Percentiles rank a stretch among this genome's conserved stretches.
phyloP scores from a whole-genome alignment of 2,113 vertebrate species.

The Cranoglanis bouderius region DNA sequence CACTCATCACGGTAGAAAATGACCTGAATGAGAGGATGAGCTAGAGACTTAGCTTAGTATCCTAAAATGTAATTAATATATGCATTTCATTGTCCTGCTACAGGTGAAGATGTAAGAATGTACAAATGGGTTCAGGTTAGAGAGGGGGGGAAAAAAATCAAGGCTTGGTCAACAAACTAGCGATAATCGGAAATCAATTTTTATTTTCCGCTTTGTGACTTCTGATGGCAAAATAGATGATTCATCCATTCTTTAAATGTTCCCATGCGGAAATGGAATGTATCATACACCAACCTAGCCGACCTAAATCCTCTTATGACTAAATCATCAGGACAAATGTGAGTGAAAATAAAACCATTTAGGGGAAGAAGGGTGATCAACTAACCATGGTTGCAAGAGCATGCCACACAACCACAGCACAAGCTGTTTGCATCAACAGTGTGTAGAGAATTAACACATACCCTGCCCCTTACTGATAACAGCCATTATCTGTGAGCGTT shows the following conservation, averaged over 20 bases:
- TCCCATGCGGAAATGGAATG: constrained; percentile 30
- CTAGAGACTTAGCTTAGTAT: not conserved
- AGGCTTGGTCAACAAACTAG: not conserved
- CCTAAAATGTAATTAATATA: not conserved
- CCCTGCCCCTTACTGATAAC: not conserved
- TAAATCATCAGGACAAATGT: constrained; percentile 36
- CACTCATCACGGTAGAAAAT: not conserved
- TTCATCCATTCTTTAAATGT: constrained; percentile 21
- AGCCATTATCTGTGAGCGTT: not conserved
- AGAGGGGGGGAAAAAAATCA: not conserved
- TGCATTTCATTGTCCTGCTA: not conserved
- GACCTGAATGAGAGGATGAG: not conserved
- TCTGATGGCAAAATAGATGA: constrained; percentile 15
- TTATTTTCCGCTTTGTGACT: constrained; percentile 1
- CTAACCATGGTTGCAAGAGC: constrained; percentile 10
- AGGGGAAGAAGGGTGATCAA: constrained; percentile 27
- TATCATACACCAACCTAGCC: constrained; percentile 12
- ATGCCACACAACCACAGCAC: constrained; percentile 32
- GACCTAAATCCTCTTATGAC: constrained; percentile 36
- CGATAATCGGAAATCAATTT: not conserved
- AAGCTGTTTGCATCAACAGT: not conserved
- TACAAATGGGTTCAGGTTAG: not conserved
- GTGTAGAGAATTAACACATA: not conserved
- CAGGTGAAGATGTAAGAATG: not conserved
- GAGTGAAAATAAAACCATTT: constrained; percentile 45